Percentiles rank a stretch among this genome's conserved stretches.
These are phyloP conservation scores for Meiosimyza platycephala DNA, from an alignment of 2,888 invertebrate species.

Conservation along the genomic window DNA sequence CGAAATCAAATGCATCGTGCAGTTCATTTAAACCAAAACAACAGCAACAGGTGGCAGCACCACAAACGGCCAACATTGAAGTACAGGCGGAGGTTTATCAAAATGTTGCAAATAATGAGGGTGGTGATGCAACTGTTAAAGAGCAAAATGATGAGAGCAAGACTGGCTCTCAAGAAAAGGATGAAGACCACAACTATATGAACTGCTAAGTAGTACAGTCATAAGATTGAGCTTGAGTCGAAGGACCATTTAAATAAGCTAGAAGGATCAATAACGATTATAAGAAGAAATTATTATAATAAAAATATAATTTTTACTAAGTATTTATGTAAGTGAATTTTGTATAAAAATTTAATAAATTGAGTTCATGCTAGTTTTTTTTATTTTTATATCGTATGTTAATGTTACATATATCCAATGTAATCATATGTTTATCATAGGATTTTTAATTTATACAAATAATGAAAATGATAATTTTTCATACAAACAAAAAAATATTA, in stretches of 20 bases:
- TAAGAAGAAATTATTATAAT: too few relatives aligned
- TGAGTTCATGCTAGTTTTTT: background rate
- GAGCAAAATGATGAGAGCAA: background rate
- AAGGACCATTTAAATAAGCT: background rate
- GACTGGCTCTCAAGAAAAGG: background rate
- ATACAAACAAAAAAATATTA: too few relatives aligned
- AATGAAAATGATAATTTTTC: constrained; percentile 4
- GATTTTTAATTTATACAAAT: constrained; percentile 14
- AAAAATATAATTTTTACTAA: background rate
- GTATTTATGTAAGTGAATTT: background rate
- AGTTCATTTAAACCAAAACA: constrained; percentile 62
- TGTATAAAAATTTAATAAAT: background rate
- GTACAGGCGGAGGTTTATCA: constrained; percentile 63
- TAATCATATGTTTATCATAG: constrained; percentile 22
- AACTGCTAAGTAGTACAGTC: constrained; percentile 51
- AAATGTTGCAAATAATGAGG: constrained; percentile 51
- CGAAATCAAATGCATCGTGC: constrained; percentile 59
- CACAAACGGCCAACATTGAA: constrained; percentile 52
- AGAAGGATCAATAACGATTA: too few relatives aligned
- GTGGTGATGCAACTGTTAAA: constrained; percentile 23
- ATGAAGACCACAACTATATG: constrained; percentile 55
- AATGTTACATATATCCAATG: background rate
- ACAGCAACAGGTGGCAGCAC: constrained; percentile 52
- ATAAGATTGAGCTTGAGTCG: background rate
- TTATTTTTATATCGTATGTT: background rate